These are phyloP conservation scores for Calliphora vicina DNA, from an alignment of 1,140 invertebrate genomes.

Conservation along the genomic window DNA sequence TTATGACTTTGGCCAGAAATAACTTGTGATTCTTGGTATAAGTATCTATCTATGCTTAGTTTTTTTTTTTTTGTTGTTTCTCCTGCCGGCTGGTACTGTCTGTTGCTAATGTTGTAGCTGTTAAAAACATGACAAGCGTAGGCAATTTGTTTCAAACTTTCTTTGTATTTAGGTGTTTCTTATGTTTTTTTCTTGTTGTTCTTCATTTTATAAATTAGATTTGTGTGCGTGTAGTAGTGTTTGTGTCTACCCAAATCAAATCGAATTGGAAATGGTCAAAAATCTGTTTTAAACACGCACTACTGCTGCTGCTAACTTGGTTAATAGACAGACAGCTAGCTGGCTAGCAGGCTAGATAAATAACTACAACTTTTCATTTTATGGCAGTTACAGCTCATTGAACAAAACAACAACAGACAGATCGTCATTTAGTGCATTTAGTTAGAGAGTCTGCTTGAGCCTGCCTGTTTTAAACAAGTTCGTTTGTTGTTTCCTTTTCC, in stretches of 20 bases:
- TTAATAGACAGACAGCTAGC: neutral
- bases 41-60: neutral
- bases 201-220: neutral
- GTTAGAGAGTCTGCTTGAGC: neutral
- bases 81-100: neutral
- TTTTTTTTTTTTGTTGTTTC: neutral
- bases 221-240: neutral
- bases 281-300: slow-evolving; percentile 16
- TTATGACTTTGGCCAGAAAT: neutral
- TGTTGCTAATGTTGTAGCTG: neutral
- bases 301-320: neutral
- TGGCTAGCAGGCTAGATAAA: neutral
- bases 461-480: slow-evolving; percentile 1
- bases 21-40: slow-evolving; percentile 10
- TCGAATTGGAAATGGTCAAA: slow-evolving; percentile 19
- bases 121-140: slow-evolving; percentile 55
- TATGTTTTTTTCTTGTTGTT: neutral
- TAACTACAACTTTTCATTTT: neutral
- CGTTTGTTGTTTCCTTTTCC: neutral
- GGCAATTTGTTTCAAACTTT: slow-evolving; percentile 51
- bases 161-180: neutral
- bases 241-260: slow-evolving; percentile 22
- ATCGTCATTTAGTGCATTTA: neutral
- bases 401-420: neutral
- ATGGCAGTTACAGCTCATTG: neutral